phyloP scores from a whole-genome alignment of 2,113 vertebrate species.

The Chloropsis hardwickii region DNA sequence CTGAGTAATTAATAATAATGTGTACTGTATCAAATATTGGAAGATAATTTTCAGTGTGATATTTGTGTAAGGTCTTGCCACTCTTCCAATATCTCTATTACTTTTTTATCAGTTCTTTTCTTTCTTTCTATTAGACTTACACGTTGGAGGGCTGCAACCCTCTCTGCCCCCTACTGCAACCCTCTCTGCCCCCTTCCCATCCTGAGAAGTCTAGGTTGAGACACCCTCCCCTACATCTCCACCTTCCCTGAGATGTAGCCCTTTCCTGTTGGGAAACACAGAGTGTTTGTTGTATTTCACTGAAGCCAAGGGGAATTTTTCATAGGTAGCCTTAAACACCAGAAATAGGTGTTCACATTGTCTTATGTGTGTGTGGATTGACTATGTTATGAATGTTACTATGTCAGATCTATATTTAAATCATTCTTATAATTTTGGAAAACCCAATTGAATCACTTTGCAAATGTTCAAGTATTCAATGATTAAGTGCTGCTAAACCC shows the following conservation, averaged over 20 bases:
- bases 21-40: not conserved
- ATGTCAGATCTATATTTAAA: not conserved
- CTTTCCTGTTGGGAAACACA: not conserved
- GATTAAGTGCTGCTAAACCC: not conserved
- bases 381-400: not conserved
- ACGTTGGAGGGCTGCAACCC: rapidly evolving
- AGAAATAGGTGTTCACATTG: not conserved
- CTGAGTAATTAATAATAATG: not conserved
- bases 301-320: not conserved
- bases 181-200: too few relatives aligned
- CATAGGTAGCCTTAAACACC: not conserved
- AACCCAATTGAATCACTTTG: not conserved
- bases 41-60: not conserved
- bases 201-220: not conserved
- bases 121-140: not conserved
- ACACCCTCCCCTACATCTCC: not conserved
- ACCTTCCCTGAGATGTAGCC: rapidly evolving
- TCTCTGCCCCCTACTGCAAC: not conserved
- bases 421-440: not conserved
- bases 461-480: not conserved
- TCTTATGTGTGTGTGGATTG: not conserved
- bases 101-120: not conserved
- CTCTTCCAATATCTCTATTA: not conserved
- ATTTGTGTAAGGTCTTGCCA: not conserved
- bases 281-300: not conserved